These are phyloP conservation scores for Rhynchonycteris naso DNA, from an alignment of 2,797 vertebrate species.

Conservation along the genomic window DNA sequence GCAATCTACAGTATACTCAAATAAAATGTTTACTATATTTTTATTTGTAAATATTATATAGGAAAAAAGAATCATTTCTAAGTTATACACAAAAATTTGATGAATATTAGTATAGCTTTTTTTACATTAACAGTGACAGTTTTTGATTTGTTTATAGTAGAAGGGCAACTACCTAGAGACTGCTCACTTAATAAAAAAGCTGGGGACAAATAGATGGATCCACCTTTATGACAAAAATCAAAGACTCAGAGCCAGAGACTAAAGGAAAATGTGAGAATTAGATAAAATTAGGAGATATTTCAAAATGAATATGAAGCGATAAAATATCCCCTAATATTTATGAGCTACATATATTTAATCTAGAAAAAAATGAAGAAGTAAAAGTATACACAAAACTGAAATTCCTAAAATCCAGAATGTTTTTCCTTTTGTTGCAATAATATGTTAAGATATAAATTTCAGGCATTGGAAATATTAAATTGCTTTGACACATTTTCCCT, in stretches of 20 bases:
- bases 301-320: too few relatives aligned
- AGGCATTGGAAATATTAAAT: neutral
- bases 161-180: conserved; percentile 30
- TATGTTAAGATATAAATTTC: conserved; percentile 29
- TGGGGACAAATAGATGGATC: conserved; percentile 49
- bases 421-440: neutral
- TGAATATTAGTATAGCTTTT: conserved; percentile 31
- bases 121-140: conserved; percentile 48
- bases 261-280: conserved; percentile 38
- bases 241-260: neutral
- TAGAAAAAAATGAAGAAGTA: neutral
- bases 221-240: conserved; percentile 46
- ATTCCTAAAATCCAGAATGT: conserved; percentile 48
- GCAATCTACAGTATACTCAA: neutral
- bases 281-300: neutral
- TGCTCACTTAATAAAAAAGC: conserved; percentile 59
- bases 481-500: neutral
- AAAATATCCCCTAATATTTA: too few relatives aligned
- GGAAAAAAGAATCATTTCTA: conserved; percentile 15
- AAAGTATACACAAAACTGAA: neutral
- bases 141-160: conserved; percentile 49
- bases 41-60: conserved; percentile 47
- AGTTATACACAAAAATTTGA: conserved; percentile 41
- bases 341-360: neutral
- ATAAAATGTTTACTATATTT: neutral